Percentiles rank a stretch among this genome's conserved stretches.
Conservation (phyloP, 1,140 invertebrate genomes). For the Cydia splendana region DNA sequence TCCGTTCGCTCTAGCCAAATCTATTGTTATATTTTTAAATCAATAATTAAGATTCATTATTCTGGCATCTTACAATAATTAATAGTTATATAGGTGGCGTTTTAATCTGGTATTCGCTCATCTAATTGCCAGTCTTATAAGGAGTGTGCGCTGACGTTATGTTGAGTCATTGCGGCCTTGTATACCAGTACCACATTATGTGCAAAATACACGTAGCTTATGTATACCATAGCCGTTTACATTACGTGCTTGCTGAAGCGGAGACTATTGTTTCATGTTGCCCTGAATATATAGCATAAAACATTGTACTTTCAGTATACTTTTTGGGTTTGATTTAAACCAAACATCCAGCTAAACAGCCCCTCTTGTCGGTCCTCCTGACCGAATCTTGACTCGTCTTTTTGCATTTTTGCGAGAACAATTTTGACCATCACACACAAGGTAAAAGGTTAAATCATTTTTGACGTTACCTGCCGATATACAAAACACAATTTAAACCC, state of each 20-base stretch:
- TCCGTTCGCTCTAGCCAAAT: conserved; percentile 43
- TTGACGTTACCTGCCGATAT: too few relatives aligned
- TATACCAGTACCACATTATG: conserved; percentile 30
- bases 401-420: too few relatives aligned
- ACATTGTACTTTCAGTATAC: not conserved
- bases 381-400: too few relatives aligned
- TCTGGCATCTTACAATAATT: not conserved
- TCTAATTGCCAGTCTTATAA: conserved; percentile 43
- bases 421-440: too few relatives aligned
- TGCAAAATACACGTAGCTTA: conserved; percentile 4
- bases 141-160: conserved; percentile 55
- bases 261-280: conserved; percentile 3
- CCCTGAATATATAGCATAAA: not conserved
- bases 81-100: conserved; percentile 16
- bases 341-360: not conserved
- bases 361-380: too few relatives aligned
- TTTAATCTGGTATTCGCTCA: not conserved
- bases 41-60: conserved; percentile 40
- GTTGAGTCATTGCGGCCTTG: conserved; percentile 59
- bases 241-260: conserved; percentile 14
- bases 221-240: conserved; percentile 2
- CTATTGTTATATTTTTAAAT: conserved; percentile 46
- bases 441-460: too few relatives aligned
- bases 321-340: not conserved
- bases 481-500: too few relatives aligned